Evolutionary conservation across 2,888 invertebrate genomes (phyloP), one percentile per base, ranked within the genome.

Genomic region (Tachina grossa): DNA sequence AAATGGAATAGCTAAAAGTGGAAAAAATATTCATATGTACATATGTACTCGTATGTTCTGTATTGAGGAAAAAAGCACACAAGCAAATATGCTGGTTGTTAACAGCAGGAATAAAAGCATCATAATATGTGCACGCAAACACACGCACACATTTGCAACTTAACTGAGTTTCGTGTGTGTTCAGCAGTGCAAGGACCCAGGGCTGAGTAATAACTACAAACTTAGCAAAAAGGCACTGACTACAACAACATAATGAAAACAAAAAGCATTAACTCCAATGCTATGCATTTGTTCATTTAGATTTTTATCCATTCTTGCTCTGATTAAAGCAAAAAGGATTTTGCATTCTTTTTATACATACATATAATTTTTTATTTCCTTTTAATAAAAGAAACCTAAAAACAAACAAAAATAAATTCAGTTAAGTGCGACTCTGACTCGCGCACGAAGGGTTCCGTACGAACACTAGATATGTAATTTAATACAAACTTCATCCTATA

Each of bases 1-100:
- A 81, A 74, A 75, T 49, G 59, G 75, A 81, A 75, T 75, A 61
- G 66, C 39, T n/a, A 75, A 74, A 68, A 68, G 96, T 96, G 69
- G 96, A 96, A 74, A 97, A 71, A 69, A 43, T 8, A 59, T 9
- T n/a, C 19, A 39, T 6, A 31, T 31, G 5, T 31, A 31, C 4
- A 4, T 31, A 31, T 2, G 6, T 31, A 31, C n/a, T n/a, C 6
- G 31, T 31, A 97, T 16, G 19, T 14, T 51, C 8, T n/a, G 51
- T 45, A 41, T 39, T 57, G 89, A 98, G 51, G 43, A 47, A 53
- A 66, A 51, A 57, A 47, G 31, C 6, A 31, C 1, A 31, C 31
- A 31, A 59, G 63, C 1, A 71, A 74, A 61, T 63, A 79, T 84
- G 80, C 74, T 71, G 81, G 80, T 47, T 45, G 6, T 69, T 69